A percentile compares a stretch with the other conserved stretches of the same genome.
These are phyloP conservation scores for Crossaster papposus DNA, from an alignment of 53 echinoderm and acorn worm species.

Conservation along the genomic window DNA sequence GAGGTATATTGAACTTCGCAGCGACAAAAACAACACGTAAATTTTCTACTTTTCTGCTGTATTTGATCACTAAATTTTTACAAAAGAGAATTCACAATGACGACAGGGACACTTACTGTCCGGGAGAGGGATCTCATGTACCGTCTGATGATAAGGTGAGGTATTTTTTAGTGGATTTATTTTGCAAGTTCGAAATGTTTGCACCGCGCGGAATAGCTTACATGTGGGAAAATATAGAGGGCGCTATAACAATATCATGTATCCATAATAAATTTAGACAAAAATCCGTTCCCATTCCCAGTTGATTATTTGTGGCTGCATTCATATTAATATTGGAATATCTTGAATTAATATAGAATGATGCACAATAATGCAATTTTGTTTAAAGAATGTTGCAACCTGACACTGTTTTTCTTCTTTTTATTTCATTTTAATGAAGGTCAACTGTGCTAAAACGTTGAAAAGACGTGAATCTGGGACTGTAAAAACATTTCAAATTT, in stretches of 20 bases:
- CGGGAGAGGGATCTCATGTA: slow-evolving; percentile 93
- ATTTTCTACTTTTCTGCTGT: neutral
- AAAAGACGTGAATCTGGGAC: too few species aligned
- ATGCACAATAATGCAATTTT: too few species aligned
- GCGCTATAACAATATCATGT: neutral
- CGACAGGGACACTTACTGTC: slow-evolving; percentile 79
- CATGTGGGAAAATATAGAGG: neutral
- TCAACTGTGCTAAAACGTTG: too few species aligned
- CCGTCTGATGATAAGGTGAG: slow-evolving; percentile 90
- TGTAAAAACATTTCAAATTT: too few species aligned
- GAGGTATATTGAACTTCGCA: neutral
- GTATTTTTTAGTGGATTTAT: neutral
- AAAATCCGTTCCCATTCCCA: too few species aligned
- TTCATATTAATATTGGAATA: too few species aligned
- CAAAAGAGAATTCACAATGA: slow-evolving; percentile 65
- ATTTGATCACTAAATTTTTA: neutral
- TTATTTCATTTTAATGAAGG: too few species aligned
- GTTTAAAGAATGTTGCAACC: too few species aligned
- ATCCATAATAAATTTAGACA: neutral
- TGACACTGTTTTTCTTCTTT: too few species aligned
- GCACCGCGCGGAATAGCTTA: neutral
- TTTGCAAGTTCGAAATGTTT: neutral
- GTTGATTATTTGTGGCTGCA: too few species aligned
- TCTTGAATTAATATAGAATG: too few species aligned
- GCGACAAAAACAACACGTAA: neutral